phyloP scores from a whole-genome alignment of 2,797 vertebrate species.

The Sebastes kiyomatsui region DNA sequence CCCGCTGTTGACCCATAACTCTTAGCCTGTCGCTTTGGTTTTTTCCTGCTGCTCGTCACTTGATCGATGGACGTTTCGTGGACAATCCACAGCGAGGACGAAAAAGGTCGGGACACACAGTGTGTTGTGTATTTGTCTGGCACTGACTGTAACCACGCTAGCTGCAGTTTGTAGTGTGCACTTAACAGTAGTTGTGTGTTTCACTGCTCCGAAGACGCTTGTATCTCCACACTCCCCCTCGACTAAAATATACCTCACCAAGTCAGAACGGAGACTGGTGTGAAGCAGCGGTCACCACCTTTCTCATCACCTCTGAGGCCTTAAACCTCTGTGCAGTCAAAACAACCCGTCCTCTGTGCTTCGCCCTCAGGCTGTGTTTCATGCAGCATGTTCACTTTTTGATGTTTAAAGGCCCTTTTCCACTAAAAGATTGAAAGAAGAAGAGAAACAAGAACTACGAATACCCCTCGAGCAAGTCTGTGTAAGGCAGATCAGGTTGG shows the following conservation, averaged over 20 bases:
- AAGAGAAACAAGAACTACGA: neutral
- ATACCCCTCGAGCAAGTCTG: neutral
- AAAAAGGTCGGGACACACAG: constrained; percentile 23
- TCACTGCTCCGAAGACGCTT: constrained; percentile 48
- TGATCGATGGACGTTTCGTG: constrained; percentile 16
- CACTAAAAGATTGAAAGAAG: neutral
- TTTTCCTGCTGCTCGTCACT: constrained; percentile 39
- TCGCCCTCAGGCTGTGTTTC: neutral
- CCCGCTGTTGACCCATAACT: constrained; percentile 18
- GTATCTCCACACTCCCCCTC: neutral
- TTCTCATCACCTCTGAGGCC: constrained; percentile 68
- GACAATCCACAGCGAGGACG: constrained; percentile 4
- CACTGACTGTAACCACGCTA: constrained; percentile 63
- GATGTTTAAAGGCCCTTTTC: neutral
- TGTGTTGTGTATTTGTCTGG: constrained; percentile 58
- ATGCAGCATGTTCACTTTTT: constrained; percentile 30
- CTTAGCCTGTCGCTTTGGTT: constrained; percentile 41
- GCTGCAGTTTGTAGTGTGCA: constrained; percentile 65
- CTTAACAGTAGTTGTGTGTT: constrained; percentile 53
- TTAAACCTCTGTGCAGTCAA: constrained; percentile 60
- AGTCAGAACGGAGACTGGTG: constrained; percentile 14
- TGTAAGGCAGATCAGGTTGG: neutral
- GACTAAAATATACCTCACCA: constrained; percentile 53
- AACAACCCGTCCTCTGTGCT: neutral
- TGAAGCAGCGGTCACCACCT: constrained; percentile 29